These are phyloP conservation scores for Netelia virgata DNA, from an alignment of 2,888 invertebrate species.

Conservation along the genomic window DNA sequence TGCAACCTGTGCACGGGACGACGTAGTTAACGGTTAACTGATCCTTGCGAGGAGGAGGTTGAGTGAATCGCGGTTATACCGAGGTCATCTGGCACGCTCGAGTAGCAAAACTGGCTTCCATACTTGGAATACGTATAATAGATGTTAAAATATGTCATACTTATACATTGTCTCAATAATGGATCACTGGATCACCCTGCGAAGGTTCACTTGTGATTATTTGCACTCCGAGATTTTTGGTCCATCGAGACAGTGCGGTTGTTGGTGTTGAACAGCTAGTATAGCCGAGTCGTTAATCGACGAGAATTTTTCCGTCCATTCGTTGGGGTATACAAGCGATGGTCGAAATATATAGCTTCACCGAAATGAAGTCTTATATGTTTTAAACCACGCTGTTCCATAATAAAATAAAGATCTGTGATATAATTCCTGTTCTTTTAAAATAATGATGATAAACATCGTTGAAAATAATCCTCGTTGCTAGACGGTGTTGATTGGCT, in stretches of 20 bases:
- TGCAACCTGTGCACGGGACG: conserved; percentile 67
- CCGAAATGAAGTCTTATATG: too few species aligned
- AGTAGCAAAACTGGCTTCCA: conserved; percentile 68
- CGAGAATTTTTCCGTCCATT: not conserved
- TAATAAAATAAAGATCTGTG: not conserved
- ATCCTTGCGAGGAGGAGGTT: conserved; percentile 69
- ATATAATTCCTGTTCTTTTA: not conserved
- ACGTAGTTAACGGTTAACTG: conserved; percentile 70
- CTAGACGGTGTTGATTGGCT: too few species aligned
- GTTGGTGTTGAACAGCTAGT: not conserved
- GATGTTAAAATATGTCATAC: conserved; percentile 32
- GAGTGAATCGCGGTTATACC: conserved; percentile 69
- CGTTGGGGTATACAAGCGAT: not conserved
- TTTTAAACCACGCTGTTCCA: too few species aligned
- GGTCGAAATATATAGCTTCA: too few species aligned
- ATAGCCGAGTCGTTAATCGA: not conserved
- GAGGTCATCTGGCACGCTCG: conserved; percentile 69
- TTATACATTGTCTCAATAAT: not conserved
- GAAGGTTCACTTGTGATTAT: conserved; percentile 8
- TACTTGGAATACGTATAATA: conserved; percentile 49
- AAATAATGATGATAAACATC: not conserved
- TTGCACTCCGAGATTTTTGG: conserved; percentile 7
- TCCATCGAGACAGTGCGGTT: conserved; percentile 33
- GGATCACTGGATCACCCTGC: not conserved
- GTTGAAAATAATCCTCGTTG: not conserved